These are phyloP conservation scores for Muntiacus muntjak DNA, from an alignment of 2,113 vertebrate genomes.

Conservation along the genomic window DNA sequence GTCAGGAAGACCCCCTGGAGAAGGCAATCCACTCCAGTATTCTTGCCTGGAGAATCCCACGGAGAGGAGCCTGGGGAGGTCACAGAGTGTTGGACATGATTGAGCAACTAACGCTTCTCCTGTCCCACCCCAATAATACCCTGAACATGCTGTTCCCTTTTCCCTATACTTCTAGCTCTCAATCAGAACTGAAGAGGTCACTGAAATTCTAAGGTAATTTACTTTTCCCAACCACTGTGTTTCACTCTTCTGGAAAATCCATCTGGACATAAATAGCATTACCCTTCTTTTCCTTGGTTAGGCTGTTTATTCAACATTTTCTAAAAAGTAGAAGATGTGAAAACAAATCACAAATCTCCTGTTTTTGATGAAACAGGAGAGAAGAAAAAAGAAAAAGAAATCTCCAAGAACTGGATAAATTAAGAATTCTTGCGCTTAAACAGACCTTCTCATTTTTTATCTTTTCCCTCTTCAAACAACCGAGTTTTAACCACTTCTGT, in stretches of 20 bases:
- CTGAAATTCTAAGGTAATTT: neutral
- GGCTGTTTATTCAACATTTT: neutral
- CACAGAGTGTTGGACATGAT: neutral
- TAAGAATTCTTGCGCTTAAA: neutral
- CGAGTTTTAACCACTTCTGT: slow-evolving; percentile 45
- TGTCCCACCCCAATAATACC: rapidly evolving
- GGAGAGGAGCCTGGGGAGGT: neutral
- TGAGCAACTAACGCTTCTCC: neutral
- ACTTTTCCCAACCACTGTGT: neutral
- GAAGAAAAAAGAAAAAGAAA: neutral
- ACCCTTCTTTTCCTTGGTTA: neutral
- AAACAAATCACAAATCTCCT: neutral
- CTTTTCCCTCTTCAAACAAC: slow-evolving; percentile 22
- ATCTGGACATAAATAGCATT: neutral
- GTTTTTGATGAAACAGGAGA: neutral
- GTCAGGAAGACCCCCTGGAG: neutral
- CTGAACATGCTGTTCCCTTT: neutral
- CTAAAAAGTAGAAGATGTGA: neutral
- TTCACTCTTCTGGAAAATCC: neutral
- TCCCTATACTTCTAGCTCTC: too few species aligned
- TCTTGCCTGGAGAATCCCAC: neutral
- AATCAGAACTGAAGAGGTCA: neutral
- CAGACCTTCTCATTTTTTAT: slow-evolving; percentile 28
- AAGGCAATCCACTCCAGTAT: neutral
- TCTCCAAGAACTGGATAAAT: neutral